Conservation (phyloP, 1,140 invertebrate species). For the Latrodectus geometricus region DNA sequence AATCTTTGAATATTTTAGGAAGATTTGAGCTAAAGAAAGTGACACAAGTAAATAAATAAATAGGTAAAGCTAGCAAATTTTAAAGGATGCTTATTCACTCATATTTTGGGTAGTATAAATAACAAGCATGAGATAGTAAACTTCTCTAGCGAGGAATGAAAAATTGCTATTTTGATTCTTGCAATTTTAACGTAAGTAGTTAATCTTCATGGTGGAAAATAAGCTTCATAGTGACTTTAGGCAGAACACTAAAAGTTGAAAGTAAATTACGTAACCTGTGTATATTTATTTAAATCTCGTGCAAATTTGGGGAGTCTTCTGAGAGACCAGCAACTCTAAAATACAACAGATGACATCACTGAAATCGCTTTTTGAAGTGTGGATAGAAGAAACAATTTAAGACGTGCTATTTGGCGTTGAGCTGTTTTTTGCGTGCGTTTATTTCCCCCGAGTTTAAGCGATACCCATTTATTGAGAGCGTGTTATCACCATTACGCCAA, state of each 20-base stretch:
- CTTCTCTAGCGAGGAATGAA: background rate
- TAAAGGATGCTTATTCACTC: no score
- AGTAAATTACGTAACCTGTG: constrained; percentile 44
- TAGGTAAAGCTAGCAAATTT: no score
- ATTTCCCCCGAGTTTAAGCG: constrained; percentile 28
- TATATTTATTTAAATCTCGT: constrained; percentile 12
- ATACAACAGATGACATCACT: constrained; percentile 20
- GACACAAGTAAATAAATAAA: no score
- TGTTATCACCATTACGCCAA: constrained; percentile 51
- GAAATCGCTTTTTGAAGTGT: constrained; percentile 53
- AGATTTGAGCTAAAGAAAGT: no score
- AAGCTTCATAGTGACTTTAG: constrained; percentile 15
- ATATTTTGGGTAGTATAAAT: background rate
- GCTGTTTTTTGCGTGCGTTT: constrained; percentile 30
- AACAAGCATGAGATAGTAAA: background rate
- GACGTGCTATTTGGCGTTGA: constrained; percentile 40
- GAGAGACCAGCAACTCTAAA: constrained; percentile 27
- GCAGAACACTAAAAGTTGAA: constrained; percentile 37
- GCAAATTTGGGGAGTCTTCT: constrained; percentile 6
- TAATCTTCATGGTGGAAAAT: constrained; percentile 27
- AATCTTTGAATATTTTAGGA: no score
- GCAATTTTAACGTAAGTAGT: constrained; percentile 20
- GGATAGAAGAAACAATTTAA: constrained; percentile 56
- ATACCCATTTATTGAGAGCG: constrained; percentile 39
- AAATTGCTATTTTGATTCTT: constrained; percentile 19